phyloP scores from a whole-genome alignment of 2,888 invertebrate species.

The Beris chalybata region DNA sequence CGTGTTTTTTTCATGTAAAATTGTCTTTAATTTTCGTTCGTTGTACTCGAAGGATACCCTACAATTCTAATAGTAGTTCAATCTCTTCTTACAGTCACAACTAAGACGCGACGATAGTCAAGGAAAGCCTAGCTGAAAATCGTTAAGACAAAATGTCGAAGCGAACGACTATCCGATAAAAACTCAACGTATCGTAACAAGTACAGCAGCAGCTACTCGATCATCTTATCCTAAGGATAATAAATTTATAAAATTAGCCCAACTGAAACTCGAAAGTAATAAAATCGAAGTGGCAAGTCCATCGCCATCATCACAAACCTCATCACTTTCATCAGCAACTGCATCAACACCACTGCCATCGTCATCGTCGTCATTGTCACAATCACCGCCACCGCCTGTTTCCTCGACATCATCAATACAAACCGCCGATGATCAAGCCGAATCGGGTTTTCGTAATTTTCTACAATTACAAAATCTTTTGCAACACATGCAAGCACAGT shows the following conservation, averaged over 20 bases:
- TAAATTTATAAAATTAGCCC: constrained; percentile 9
- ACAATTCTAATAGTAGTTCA: too few species aligned
- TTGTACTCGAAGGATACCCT: too few species aligned
- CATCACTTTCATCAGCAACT: constrained; percentile 44
- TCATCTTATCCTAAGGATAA: constrained; percentile 34
- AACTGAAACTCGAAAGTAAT: constrained; percentile 3
- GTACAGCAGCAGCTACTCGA: constrained; percentile 21
- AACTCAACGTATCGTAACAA: constrained; percentile 27
- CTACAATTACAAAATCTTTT: not conserved
- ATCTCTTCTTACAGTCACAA: constrained; percentile 49
- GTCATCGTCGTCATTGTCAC: constrained; percentile 42
- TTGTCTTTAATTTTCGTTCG: too few species aligned
- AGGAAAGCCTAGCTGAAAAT: constrained; percentile 57
- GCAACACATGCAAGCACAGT: not conserved
- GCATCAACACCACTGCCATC: constrained; percentile 42
- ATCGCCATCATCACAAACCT: constrained; percentile 34
- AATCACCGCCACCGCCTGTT: constrained; percentile 44
- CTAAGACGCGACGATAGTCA: constrained; percentile 56
- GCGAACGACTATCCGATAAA: not conserved
- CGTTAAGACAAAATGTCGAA: constrained; percentile 42
- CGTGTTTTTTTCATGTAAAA: too few species aligned
- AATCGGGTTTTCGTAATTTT: constrained; percentile 2
- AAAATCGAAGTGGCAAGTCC: constrained; percentile 15
- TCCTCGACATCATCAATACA: constrained; percentile 47
- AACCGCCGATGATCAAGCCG: constrained; percentile 12